Evolutionary conservation across 2,797 vertebrate genomes (phyloP).

Genomic region (Eremophila alpestris): DNA sequence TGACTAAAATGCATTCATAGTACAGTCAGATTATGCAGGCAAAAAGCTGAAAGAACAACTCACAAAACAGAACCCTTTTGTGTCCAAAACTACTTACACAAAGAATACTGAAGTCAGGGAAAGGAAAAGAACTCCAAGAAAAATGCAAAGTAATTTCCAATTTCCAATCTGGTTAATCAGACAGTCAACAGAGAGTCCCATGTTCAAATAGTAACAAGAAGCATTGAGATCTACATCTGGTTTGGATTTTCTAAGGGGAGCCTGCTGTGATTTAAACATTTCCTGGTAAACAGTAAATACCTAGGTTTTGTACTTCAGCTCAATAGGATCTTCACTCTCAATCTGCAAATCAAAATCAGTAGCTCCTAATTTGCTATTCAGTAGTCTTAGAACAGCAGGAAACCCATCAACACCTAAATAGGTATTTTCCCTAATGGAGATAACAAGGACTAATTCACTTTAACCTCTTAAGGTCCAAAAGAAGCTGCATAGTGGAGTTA

Average conservation of each 20-base stretch:
- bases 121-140: neutral
- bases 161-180: constrained; percentile 24
- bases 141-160: constrained; percentile 18
- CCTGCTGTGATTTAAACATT: constrained; percentile 36
- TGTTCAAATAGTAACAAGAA: constrained; percentile 23
- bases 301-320: neutral
- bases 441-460: neutral
- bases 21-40: neutral
- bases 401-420: constrained; percentile 21
- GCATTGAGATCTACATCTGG: neutral
- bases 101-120: neutral
- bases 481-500: neutral
- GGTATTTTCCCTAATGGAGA: constrained; percentile 2
- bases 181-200: neutral
- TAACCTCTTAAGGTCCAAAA: neutral
- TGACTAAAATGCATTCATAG: neutral
- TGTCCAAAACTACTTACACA: neutral
- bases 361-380: neutral
- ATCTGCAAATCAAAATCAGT: constrained; percentile 12
- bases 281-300: constrained; percentile 28
- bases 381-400: constrained; percentile 35
- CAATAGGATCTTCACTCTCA: neutral
- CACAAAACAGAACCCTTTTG: neutral
- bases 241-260: constrained; percentile 23
- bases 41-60: neutral